Conservation (phyloP, 2,113 vertebrate genomes). For the Apodemus speciosus region DNA sequence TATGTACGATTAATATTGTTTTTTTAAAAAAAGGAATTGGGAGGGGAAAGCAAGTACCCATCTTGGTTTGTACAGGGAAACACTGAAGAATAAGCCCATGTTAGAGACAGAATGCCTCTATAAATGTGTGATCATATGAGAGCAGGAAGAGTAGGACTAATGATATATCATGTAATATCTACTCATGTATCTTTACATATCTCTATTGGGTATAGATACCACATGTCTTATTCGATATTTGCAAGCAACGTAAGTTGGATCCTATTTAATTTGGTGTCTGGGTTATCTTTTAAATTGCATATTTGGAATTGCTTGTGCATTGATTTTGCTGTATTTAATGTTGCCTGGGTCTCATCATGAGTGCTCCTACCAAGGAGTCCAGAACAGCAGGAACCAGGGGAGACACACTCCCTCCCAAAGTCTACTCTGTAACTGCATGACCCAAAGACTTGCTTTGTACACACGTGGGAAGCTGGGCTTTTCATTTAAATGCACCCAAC, state of each 20-base stretch:
- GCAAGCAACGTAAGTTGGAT: neutral
- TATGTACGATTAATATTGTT: conserved; percentile 10
- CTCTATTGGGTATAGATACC: neutral
- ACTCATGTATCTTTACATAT: neutral
- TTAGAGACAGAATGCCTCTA: neutral
- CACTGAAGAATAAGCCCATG: neutral
- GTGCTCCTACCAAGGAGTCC: neutral
- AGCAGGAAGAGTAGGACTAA: neutral
- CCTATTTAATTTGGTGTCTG: neutral
- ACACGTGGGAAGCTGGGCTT: neutral
- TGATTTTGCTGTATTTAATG: neutral
- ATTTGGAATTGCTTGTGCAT: neutral
- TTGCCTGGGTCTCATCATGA: neutral
- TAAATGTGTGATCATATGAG: neutral
- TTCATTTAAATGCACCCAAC: neutral
- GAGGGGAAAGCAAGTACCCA: neutral
- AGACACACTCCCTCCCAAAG: neutral
- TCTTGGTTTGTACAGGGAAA: neutral
- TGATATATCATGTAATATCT: neutral
- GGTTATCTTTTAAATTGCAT: neutral
- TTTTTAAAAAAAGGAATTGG: neutral
- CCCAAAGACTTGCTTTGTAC: neutral
- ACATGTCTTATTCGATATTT: neutral
- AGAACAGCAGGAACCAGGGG: neutral
- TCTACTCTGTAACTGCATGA: neutral